Conservation (phyloP, 1,140 invertebrate genomes). For the Pantala flavescens region DNA sequence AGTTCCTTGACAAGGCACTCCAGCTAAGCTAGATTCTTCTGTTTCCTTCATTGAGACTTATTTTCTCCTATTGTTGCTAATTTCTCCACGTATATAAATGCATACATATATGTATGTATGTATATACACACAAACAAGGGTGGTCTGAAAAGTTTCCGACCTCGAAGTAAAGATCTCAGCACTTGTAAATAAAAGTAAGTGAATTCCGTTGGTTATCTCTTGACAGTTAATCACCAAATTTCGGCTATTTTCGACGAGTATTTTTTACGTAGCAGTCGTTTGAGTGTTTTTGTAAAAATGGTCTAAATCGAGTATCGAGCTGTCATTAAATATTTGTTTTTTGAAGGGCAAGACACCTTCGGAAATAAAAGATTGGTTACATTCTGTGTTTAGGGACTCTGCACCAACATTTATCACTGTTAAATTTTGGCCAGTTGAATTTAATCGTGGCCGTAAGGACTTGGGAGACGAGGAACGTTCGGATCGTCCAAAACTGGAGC, state of each 20-base stretch:
- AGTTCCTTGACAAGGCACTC: too few species aligned
- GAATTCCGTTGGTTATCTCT: neutral
- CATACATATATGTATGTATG: too few species aligned
- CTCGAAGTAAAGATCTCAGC: neutral
- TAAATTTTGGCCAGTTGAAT: constrained; percentile 28
- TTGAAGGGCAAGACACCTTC: constrained; percentile 25
- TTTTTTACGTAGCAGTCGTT: neutral
- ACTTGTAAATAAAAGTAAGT: neutral
- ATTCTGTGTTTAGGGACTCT: constrained; percentile 29
- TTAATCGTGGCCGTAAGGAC: constrained; percentile 29
- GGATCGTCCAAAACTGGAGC: constrained; percentile 24
- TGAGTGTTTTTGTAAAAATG: constrained; percentile 6
- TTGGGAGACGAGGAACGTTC: constrained; percentile 25
- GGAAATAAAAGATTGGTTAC: constrained; percentile 21
- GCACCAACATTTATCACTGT: constrained; percentile 27
- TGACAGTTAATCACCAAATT: neutral
- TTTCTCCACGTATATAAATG: too few species aligned
- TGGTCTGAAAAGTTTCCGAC: constrained; percentile 1
- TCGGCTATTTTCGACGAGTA: neutral
- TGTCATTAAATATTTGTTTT: constrained; percentile 16
- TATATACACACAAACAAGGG: too few species aligned
- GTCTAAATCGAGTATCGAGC: neutral
- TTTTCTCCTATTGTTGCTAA: too few species aligned
- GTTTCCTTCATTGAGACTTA: too few species aligned
- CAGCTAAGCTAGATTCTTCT: too few species aligned